phyloP scores from a whole-genome alignment of 1,140 invertebrate species.

The Batillaria attramentaria region DNA sequence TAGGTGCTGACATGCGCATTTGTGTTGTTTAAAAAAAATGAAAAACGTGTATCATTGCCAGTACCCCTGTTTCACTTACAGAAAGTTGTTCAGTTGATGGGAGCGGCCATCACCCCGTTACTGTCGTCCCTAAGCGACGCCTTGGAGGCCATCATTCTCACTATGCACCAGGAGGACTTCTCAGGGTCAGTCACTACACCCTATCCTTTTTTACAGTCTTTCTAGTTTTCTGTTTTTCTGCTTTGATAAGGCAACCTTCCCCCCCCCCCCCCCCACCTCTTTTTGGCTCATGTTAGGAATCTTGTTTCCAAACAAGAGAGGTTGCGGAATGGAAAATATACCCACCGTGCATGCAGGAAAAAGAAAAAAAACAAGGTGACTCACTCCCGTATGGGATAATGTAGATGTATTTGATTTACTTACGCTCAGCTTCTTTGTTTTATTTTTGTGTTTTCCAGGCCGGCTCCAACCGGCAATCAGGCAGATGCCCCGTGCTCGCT shows the following conservation, averaged over 20 bases:
- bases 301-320: too few relatives aligned
- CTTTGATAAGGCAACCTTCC: too few relatives aligned
- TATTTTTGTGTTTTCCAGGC: constrained; percentile 38
- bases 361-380: too few relatives aligned
- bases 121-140: constrained; percentile 86
- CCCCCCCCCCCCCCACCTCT: too few relatives aligned
- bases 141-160: constrained; percentile 90
- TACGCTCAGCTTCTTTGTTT: too few relatives aligned
- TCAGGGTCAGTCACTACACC: constrained; percentile 73
- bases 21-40: not conserved
- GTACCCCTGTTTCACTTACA: constrained; percentile 39
- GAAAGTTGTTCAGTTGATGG: constrained; percentile 69
- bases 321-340: not conserved
- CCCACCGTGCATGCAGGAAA: too few relatives aligned
- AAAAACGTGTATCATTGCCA: not conserved
- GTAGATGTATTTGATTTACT: too few relatives aligned
- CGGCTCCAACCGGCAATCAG: constrained; percentile 51
- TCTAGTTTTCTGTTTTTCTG: too few relatives aligned
- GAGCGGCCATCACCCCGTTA: constrained; percentile 81
- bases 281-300: too few relatives aligned
- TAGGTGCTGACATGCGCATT: not conserved
- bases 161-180: constrained; percentile 92
- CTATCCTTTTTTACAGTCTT: not conserved
- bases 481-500: constrained; percentile 78
- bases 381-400: not conserved